Conservation (phyloP, 2,113 vertebrate species). For the Chloropsis hardwickii region DNA sequence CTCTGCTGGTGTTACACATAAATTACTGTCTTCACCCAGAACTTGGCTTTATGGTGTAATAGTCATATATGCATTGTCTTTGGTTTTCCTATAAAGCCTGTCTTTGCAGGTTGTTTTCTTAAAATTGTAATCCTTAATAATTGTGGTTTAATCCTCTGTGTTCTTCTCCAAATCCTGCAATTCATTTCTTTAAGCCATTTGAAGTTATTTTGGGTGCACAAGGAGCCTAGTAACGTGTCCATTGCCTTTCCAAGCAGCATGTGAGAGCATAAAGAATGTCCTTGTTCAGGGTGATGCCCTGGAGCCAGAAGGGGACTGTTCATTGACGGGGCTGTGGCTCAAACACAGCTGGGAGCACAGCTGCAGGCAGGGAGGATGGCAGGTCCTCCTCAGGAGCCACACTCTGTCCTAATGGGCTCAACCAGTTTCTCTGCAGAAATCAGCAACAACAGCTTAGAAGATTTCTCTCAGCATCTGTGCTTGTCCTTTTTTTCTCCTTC, state of each 20-base stretch:
- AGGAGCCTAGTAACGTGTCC: background rate
- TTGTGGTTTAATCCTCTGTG: background rate
- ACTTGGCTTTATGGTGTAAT: background rate
- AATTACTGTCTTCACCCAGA: background rate
- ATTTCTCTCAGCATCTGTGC: conserved; percentile 10
- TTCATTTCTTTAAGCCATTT: background rate
- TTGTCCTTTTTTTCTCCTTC: background rate
- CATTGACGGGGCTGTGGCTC: background rate
- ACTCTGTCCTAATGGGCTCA: background rate
- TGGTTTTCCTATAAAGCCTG: background rate
- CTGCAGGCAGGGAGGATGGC: background rate
- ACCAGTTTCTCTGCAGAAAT: background rate
- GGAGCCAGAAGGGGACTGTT: background rate
- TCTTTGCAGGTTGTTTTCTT: background rate
- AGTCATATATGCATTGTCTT: background rate
- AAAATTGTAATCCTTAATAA: background rate
- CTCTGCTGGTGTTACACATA: background rate
- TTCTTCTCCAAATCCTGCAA: background rate
- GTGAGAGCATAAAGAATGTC: background rate
- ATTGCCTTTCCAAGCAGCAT: background rate
- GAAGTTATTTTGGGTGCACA: background rate
- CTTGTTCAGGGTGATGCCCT: background rate
- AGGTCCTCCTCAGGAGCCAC: background rate
- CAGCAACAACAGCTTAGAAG: conserved; percentile 16
- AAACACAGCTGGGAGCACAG: background rate